Conservation (phyloP, 2,888 invertebrate species). For the Drosophila histrio region DNA sequence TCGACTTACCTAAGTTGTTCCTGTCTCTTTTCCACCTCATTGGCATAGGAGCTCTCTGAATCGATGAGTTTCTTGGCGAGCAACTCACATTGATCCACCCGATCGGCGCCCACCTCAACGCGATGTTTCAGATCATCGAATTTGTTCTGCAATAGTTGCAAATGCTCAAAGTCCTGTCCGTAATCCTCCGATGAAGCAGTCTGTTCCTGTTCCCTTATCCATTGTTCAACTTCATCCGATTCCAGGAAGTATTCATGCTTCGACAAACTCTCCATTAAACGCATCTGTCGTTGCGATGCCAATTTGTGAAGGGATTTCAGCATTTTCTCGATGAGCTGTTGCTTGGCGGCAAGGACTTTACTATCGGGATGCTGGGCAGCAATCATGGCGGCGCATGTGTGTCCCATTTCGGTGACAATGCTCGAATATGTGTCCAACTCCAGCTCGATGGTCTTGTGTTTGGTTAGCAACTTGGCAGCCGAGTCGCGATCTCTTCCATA, state of each 20-base stretch:
- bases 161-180: constrained; percentile 96
- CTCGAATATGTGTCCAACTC: constrained; percentile 96
- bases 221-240: constrained; percentile 94
- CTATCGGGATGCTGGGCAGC: constrained; percentile 92
- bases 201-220: constrained; percentile 96
- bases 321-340: constrained; percentile 90
- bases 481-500: constrained; percentile 95
- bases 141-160: constrained; percentile 93
- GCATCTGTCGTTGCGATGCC: constrained; percentile 91
- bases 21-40: constrained; percentile 93
- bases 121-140: constrained; percentile 96
- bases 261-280: constrained; percentile 95
- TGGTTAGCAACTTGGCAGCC: constrained; percentile 95
- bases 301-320: constrained; percentile 92
- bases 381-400: constrained; percentile 92
- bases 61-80: constrained; percentile 94
- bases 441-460: constrained; percentile 96
- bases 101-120: constrained; percentile 94
- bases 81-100: constrained; percentile 95
- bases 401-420: constrained; percentile 96
- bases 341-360: constrained; percentile 91
- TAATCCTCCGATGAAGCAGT: constrained; percentile 96
- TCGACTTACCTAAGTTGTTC: constrained; percentile 91
- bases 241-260: constrained; percentile 96
- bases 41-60: constrained; percentile 93